Evolutionary conservation across 2,113 vertebrate genomes (phyloP), one percentile per base, ranked within the genome.

Genomic region (Arizona elegans): DNA sequence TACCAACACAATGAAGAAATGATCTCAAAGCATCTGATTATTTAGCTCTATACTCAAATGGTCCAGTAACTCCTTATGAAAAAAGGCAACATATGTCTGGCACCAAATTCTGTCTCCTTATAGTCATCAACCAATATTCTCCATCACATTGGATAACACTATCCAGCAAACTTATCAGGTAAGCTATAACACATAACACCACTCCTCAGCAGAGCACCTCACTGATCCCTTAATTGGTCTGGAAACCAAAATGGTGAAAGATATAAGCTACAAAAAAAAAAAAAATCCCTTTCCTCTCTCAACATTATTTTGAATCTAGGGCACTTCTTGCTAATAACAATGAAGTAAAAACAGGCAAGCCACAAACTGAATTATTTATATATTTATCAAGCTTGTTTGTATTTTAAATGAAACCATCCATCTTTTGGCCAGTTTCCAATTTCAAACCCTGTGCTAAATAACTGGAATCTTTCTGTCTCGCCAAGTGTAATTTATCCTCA

Each of bases 401-500:
- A 23, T 50, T 87, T 65, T 24, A 10, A 88, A 88, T 87, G 53
- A 17, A 43, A 19, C 33, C 38, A 52, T 53, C 70, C 58, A 17
- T 52, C 53, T 90, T 43, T 19, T 59, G 81, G 29, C 38, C 53
- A 89, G 33, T 89, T 89, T 85, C 87, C 87, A 92, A 38, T 21
- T 9, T 58, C 43, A 62, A 58, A 89, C 56, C 65, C 10, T 17
- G 53, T 33, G 65, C 58, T 91, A 92, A 24, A 58, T 7, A 38
- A 86, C 92, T 11, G 0, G 0, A 52, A n/a, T 2, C 38, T 29
- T 29, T 0, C n/a, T 0, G 29, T 33, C 56, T 59, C 93, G 62
- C 65, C 0, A 33, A 88, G 93, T 93, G 96, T 96, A 94, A 97
- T 94, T 96, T 93, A 95, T 91, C 95, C 95, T 97, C 97, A 96